Evolutionary conservation across 2,797 vertebrate species (phyloP), one percentile per base, ranked within the genome.

Genomic region (Streptopelia turtur): DNA sequence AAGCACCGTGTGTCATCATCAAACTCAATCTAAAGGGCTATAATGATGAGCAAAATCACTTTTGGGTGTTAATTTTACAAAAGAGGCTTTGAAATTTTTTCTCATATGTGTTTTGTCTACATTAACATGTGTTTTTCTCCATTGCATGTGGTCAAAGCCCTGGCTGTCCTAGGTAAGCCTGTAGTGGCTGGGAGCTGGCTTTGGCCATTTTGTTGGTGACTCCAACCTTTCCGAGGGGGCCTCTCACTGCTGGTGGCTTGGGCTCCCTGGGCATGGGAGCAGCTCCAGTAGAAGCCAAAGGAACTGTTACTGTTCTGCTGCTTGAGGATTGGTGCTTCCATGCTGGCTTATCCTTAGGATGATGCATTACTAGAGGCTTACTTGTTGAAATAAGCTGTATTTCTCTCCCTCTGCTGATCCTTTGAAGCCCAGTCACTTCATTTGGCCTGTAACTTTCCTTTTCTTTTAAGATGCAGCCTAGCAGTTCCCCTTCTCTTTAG

Each of bases 71-170:
- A 76, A 25, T 20, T 17, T 69, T 56, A 5, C 7, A 15, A 24
- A 66, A 78, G 5, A 66, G 8, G 8, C 12, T 53, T 39, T 69
- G 13, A 5, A 8, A 6, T 11, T 49, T 55, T 84, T 41, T 12
- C 3, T 25, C 0, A 9, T 13, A 0, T 13, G 3, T 31, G 4
- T 39, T 50, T 59, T 50, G 21, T 70, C 12, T 0, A 0, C 60
- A 7, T 41, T 71, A 78, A 41, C 35, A 11, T 22, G 35, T 1
- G 5, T 39, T 75, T 71, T 3, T 83, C 23, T 80, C 3, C 11
- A 8, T 18, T 61, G 11, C 37, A 13, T 22, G 22, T 53, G 9
- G 11, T 64, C 11, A 52, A 79, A 86, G 57, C 13, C 21, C 14
- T 64, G 0, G 43, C 30, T 53, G 17, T 61, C 2, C 0, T 37